A percentile compares a stretch with the other conserved stretches of the same genome.
phyloP scores from a whole-genome alignment of 2,888 invertebrate species.

The Tenthredo amoena region DNA sequence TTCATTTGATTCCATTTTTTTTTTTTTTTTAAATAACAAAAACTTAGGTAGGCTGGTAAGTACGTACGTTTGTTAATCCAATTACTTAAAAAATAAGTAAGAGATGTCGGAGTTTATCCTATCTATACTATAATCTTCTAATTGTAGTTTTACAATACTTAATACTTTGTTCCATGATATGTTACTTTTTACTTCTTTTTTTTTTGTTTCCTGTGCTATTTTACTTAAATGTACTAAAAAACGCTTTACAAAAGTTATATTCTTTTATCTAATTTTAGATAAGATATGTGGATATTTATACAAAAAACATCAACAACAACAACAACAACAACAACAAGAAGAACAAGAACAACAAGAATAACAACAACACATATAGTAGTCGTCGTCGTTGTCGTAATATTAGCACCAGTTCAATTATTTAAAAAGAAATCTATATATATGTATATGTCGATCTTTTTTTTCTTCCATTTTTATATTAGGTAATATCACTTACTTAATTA shows the following conservation, averaged over 20 bases:
- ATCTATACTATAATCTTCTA: constrained; percentile 2
- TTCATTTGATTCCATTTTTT: background rate
- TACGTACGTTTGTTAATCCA: background rate
- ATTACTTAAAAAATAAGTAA: background rate
- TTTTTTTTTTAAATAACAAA: constrained; percentile 8
- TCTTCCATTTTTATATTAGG: background rate
- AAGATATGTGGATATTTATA: background rate
- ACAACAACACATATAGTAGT: constrained; percentile 52
- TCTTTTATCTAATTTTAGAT: background rate
- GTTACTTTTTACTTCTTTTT: no score
- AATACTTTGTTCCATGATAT: background rate
- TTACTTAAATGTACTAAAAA: background rate
- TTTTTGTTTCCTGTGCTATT: background rate
- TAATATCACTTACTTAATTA: background rate
- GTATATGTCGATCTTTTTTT: background rate
- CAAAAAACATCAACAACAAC: background rate
- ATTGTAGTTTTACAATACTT: background rate
- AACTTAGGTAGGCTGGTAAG: background rate
- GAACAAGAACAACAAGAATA: background rate
- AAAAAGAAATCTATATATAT: background rate
- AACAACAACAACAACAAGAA: background rate
- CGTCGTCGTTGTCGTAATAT: constrained; percentile 67
- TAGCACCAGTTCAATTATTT: constrained; percentile 63
- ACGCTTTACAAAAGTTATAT: background rate
- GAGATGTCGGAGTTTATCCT: background rate